Evolutionary conservation across 2,888 invertebrate genomes (phyloP).

Genomic region (Drosophila demipolita): DNA sequence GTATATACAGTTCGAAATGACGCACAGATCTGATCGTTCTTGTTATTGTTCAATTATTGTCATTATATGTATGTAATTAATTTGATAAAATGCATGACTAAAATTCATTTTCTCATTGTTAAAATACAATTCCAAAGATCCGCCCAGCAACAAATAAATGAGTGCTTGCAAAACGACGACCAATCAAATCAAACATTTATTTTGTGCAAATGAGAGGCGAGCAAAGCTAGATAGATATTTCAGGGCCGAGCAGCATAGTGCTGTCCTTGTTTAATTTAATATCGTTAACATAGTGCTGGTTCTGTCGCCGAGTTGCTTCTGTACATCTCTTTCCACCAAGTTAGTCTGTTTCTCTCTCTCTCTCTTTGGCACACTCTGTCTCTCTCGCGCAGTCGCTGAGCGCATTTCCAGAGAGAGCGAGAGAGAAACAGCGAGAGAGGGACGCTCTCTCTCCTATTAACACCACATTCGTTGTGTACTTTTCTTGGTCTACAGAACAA

Average conservation of each 20-base stretch:
- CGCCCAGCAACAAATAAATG: conserved; percentile 33
- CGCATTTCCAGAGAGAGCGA: conserved; percentile 3
- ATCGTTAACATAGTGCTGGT: conserved; percentile 8
- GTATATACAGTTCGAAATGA: not conserved
- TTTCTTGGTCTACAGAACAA: conserved; percentile 37
- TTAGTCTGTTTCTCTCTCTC: conserved; percentile 21
- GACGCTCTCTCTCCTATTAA: conserved; percentile 18
- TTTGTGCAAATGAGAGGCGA: conserved; percentile 43
- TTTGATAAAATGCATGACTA: conserved; percentile 11
- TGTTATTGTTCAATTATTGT: not conserved
- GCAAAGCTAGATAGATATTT: conserved; percentile 21
- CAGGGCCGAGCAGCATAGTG: conserved; percentile 26
- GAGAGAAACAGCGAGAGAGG: not conserved
- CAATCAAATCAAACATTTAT: conserved; percentile 32
- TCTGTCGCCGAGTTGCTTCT: not conserved
- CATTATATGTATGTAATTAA: conserved; percentile 1
- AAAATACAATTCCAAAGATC: conserved; percentile 26
- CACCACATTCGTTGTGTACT: conserved; percentile 33
- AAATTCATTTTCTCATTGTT: conserved; percentile 27
- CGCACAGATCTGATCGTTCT: not conserved
- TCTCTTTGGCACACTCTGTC: not conserved
- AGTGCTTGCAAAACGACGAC: conserved; percentile 8
- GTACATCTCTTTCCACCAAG: conserved; percentile 11
- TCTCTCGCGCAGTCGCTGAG: conserved; percentile 8
- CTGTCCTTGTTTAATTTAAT: conserved; percentile 23